Base-by-base conservation (phyloP, 2,113 vertebrate species). In the Asarcornis scutulata region DNA sequence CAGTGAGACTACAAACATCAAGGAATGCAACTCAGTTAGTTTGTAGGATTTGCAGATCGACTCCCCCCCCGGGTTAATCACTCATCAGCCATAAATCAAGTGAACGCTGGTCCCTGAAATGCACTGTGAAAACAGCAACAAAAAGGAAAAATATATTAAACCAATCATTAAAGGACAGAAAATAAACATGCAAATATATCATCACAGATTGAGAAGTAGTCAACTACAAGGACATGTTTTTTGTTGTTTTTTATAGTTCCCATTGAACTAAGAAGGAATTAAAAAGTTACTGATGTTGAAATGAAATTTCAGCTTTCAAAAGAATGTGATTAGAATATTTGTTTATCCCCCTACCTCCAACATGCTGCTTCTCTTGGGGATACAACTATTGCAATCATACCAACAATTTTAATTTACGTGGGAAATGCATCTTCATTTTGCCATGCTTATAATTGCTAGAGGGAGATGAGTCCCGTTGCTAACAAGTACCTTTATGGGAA, bases 241-340 rank as follows among this genome's bases (percentile, higher is more conserved):
- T 73, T 36, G 4, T 0, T 1, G 31, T 72, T 15, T 67, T 88
- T 76, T 20, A 46, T 72, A 58, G 29, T 81, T 91, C 88, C 76
- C 85, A 84, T 68, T 91, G 82, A 90, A 44, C 29, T 50, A 83
- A 83, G 60, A 62, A 88, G 48, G 94, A 83, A 83, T 80, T 63
- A 42, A 91, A 84, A 14, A 11, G 4, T 40, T 69, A 92, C 46
- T 66, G 46, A 95, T 83, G 86, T 82, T 86, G 90, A 95, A 96
- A 86, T 84, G 13, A 90, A 94, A 90, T 82, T 95, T 95, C 68
- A 81, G 69, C 83, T 88, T 95, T 90, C 60, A 72, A 75, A 94
- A 88, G 80, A 91, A 91, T 88, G 66, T 64, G 76, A 94, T 95
- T 95, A 96, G 92, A 88, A 62, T 91, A 88, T 78, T 96, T 97